phyloP scores from a whole-genome alignment of 2,113 vertebrate species.

The Chauna torquata region DNA sequence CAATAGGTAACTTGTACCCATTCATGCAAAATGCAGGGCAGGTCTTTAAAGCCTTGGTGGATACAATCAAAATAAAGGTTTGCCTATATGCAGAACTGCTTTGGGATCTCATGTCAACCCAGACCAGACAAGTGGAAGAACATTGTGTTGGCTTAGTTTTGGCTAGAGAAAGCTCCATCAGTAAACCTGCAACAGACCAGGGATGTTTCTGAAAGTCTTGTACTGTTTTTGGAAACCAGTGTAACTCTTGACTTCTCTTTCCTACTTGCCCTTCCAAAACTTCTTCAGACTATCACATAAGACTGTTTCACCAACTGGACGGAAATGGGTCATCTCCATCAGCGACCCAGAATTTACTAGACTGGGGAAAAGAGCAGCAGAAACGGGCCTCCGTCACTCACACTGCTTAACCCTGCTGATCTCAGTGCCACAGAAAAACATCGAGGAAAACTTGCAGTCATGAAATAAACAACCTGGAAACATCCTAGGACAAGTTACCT shows the following conservation, averaged over 20 bases:
- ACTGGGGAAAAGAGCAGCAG: background rate
- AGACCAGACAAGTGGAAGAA: background rate
- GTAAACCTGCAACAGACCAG: background rate
- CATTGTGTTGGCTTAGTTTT: background rate
- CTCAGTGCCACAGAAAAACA: background rate
- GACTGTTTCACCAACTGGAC: background rate
- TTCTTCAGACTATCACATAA: background rate
- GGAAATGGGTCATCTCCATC: background rate
- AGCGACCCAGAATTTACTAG: background rate
- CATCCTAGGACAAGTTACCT: background rate
- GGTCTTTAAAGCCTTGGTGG: background rate
- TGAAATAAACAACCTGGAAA: background rate
- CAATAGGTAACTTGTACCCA: background rate
- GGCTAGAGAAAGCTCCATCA: background rate
- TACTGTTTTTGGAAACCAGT: background rate
- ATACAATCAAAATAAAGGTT: background rate
- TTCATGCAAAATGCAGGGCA: background rate
- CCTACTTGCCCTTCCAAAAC: background rate
- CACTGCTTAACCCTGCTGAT: background rate
- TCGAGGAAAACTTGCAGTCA: background rate
- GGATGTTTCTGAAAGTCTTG: background rate
- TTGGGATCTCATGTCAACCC: background rate
- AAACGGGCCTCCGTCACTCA: background rate
- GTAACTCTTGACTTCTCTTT: background rate
- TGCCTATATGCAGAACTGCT: background rate